These are phyloP conservation scores for Telenomus remus DNA, from an alignment of 1,140 invertebrate genomes.

Conservation along the genomic window DNA sequence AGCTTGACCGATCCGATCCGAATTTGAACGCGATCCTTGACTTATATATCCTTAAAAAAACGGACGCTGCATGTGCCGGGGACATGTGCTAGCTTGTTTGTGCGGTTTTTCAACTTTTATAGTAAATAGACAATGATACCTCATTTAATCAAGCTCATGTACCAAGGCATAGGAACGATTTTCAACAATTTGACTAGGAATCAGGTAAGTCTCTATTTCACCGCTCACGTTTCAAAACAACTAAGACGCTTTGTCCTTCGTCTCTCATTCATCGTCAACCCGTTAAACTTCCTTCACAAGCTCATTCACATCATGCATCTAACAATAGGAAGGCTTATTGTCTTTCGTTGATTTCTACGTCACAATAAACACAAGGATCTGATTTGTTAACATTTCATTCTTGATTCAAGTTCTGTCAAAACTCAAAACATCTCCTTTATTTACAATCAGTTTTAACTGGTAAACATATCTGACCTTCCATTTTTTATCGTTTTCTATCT, in stretches of 20 bases:
- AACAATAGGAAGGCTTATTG: no score
- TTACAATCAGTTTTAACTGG: no score
- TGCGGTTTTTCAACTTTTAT: background rate
- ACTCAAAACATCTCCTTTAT: no score
- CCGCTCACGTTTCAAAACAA: background rate
- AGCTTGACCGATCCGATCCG: background rate
- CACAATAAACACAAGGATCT: no score
- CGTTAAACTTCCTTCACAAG: no score
- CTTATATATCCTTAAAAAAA: background rate
- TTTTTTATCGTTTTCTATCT: no score
- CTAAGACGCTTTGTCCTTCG: background rate
- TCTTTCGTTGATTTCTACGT: no score
- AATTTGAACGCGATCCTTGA: background rate
- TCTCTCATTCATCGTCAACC: background rate
- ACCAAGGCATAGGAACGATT: slow-evolving; percentile 14
- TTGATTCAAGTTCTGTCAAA: no score
- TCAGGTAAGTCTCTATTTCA: slow-evolving; percentile 18
- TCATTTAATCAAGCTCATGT: slow-evolving; percentile 23
- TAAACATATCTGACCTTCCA: no score
- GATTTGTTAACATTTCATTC: no score
- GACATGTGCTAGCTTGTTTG: slow-evolving; percentile 6
- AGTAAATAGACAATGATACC: slow-evolving; percentile 12
- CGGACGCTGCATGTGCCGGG: background rate
- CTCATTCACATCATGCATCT: no score
- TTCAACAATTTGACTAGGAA: slow-evolving; percentile 24